Conservation (phyloP, 2,113 vertebrate species). For the Phrynosoma platyrhinos region DNA sequence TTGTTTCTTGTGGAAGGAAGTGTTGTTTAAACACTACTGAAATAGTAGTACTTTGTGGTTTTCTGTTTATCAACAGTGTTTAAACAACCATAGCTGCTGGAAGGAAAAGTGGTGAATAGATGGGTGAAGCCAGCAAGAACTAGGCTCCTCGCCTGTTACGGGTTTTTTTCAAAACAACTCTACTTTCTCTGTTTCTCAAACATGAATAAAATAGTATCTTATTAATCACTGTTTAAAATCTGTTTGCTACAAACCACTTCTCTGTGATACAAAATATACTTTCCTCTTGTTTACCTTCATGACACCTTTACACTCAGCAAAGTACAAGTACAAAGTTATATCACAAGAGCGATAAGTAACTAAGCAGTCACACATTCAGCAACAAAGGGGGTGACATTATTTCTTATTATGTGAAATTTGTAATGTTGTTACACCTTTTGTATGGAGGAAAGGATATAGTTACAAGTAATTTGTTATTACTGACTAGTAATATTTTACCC, state of each 20-base stretch:
- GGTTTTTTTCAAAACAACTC: not conserved
- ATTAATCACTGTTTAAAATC: not conserved
- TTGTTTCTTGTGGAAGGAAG: slow-evolving; percentile 7
- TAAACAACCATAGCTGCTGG: not conserved
- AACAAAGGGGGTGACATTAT: not conserved
- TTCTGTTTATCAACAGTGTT: slow-evolving; percentile 4
- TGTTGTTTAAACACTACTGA: not conserved
- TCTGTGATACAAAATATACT: too few species aligned
- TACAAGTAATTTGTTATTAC: too few species aligned
- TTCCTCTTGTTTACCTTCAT: not conserved
- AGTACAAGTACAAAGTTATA: not conserved
- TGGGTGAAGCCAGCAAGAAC: not conserved
- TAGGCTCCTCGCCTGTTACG: not conserved
- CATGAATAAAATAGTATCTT: not conserved
- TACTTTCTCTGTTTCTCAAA: not conserved
- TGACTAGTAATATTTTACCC: not conserved
- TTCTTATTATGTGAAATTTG: too few species aligned
- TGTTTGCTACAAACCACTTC: not conserved
- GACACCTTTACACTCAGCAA: not conserved
- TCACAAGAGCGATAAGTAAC: not conserved
- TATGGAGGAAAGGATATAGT: too few species aligned
- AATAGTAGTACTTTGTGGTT: not conserved
- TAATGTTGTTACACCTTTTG: too few species aligned
- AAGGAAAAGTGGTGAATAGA: not conserved
- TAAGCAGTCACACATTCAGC: not conserved